A percentile compares a stretch with the other conserved stretches of the same genome.
These are phyloP conservation scores for Rhagoletis pomonella DNA, from an alignment of 1,140 invertebrate species.

Conservation along the genomic window DNA sequence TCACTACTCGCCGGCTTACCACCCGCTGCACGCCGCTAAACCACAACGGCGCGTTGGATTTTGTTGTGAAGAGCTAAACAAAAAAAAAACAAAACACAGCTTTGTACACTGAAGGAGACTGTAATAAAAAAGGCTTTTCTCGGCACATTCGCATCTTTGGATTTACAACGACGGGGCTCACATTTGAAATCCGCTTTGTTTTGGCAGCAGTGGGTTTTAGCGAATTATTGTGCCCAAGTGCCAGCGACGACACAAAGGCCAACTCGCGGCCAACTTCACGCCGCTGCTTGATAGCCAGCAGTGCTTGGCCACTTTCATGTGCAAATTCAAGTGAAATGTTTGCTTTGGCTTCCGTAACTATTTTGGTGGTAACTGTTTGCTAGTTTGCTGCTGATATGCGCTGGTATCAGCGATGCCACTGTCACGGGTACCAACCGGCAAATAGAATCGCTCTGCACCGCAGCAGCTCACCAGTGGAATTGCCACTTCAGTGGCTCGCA, in stretches of 20 bases:
- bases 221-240: conserved; percentile 1
- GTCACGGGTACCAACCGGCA: not conserved
- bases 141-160: not conserved
- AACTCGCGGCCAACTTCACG: not conserved
- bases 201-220: not conserved
- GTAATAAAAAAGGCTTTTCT: conserved; percentile 29
- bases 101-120: not conserved
- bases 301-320: conserved; percentile 37
- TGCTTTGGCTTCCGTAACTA: conserved; percentile 25
- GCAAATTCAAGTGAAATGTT: conserved; percentile 50
- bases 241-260: not conserved
- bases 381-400: not conserved
- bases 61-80: conserved; percentile 27
- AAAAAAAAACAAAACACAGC: too few species aligned
- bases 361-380: conserved; percentile 6
- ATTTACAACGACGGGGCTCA: not conserved
- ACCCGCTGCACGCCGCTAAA: not conserved
- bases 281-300: not conserved
- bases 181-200: not conserved
- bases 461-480: not conserved
- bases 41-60: not conserved
- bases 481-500: conserved; percentile 45
- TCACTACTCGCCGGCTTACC: not conserved
- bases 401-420: conserved; percentile 43
- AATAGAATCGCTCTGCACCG: not conserved